These are phyloP conservation scores for Siderastrea siderea DNA, from an alignment of 92 coral and sea anemone species.

Conservation along the genomic window DNA sequence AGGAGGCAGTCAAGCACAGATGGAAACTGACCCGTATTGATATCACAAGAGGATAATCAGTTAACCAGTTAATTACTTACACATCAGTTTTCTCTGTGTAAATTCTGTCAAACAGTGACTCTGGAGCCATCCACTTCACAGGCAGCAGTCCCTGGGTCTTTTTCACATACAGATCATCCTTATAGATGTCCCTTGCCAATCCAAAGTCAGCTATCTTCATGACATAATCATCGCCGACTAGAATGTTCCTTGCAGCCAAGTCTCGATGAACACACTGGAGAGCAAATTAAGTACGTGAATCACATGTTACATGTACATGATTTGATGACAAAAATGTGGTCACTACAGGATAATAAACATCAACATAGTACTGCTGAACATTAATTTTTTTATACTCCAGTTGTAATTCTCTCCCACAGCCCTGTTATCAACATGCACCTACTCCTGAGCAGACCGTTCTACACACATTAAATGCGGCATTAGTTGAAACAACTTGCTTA, in stretches of 20 bases:
- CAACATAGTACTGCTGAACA: too few relatives aligned
- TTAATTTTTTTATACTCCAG: too few relatives aligned
- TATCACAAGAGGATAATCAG: too few relatives aligned
- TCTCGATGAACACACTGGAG: conserved; percentile 93
- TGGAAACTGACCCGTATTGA: too few relatives aligned
- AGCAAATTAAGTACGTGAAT: neutral
- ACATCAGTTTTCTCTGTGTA: conserved; percentile 93
- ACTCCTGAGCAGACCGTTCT: too few relatives aligned
- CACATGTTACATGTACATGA: neutral
- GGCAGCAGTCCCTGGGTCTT: conserved; percentile 87
- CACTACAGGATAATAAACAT: too few relatives aligned
- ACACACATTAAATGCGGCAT: too few relatives aligned
- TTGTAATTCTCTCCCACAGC: too few relatives aligned
- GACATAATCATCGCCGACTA: conserved; percentile 86
- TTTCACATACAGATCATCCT: conserved; percentile 88
- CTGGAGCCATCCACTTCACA: conserved; percentile 96
- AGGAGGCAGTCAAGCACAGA: too few relatives aligned
- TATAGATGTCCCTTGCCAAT: conserved; percentile 91
- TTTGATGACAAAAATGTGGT: too few relatives aligned
- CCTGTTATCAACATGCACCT: too few relatives aligned
- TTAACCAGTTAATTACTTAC: conserved; percentile 62
- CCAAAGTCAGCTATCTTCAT: conserved; percentile 98
- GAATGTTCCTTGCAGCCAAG: conserved; percentile 93
- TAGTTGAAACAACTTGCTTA: too few relatives aligned
- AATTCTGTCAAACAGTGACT: conserved; percentile 87